These are phyloP conservation scores for Episyrphus balteatus DNA, from an alignment of 1,140 invertebrate genomes.

Conservation along the genomic window DNA sequence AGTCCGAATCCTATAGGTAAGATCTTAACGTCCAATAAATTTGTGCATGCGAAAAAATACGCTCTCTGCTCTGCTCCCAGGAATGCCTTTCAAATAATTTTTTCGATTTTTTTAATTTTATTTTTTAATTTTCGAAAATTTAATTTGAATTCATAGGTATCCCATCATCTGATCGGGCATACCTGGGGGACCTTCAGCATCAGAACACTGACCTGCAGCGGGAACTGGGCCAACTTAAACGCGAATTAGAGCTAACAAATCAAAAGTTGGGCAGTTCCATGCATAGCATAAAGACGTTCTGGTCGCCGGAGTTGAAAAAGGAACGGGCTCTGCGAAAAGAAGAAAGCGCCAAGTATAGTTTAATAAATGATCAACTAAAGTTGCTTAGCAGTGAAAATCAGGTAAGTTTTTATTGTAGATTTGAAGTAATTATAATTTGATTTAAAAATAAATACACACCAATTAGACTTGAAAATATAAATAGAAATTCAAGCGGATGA, in stretches of 20 bases:
- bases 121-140: too few species aligned
- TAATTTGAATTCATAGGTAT: too few species aligned
- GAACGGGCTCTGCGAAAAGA: constrained; percentile 92
- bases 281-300: constrained; percentile 99
- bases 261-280: constrained; percentile 97
- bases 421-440: background rate
- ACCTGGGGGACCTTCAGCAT: constrained; percentile 86
- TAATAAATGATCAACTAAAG: constrained; percentile 95
- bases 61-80: background rate
- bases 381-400: constrained; percentile 94
- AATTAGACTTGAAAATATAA: background rate
- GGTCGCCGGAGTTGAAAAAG: constrained; percentile 98
- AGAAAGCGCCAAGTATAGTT: constrained; percentile 92
- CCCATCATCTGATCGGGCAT: constrained; percentile 40
- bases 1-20: constrained; percentile 47
- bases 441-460: background rate
- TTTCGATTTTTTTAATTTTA: constrained; percentile 7
- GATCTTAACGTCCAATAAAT: background rate
- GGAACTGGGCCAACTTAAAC: constrained; percentile 92
- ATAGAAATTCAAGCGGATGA: background rate
- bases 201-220: constrained; percentile 91
- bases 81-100: background rate
- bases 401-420: constrained; percentile 46
- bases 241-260: constrained; percentile 92
- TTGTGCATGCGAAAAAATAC: background rate